These are phyloP conservation scores for Archips crataeganus DNA, from an alignment of 2,888 invertebrate species.

Conservation along the genomic window DNA sequence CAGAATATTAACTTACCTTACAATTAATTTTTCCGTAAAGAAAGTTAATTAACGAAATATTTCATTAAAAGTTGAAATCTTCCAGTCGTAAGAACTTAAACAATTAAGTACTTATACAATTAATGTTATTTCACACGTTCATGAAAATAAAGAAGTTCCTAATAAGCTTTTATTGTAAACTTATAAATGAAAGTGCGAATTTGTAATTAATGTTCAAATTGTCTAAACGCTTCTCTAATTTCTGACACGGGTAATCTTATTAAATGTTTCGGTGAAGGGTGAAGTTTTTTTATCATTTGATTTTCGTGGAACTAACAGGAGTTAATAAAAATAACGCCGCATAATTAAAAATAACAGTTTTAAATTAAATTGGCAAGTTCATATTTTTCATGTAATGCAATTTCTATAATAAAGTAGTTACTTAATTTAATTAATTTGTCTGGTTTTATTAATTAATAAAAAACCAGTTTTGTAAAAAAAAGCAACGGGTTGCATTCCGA, in stretches of 20 bases:
- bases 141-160: constrained; percentile 39
- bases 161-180: constrained; percentile 30
- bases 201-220: constrained; percentile 35
- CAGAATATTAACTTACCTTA: neutral
- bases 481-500: too few species aligned
- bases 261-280: neutral
- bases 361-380: too few species aligned
- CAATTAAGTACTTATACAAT: constrained; percentile 36
- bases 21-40: neutral
- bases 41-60: constrained; percentile 20
- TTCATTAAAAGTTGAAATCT: constrained; percentile 29
- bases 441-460: too few species aligned
- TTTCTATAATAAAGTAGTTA: too few species aligned
- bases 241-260: constrained; percentile 24
- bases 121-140: constrained; percentile 32
- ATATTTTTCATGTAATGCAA: too few species aligned
- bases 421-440: too few species aligned
- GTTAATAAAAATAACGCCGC: too few species aligned
- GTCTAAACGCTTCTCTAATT: constrained; percentile 25
- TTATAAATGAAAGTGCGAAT: constrained; percentile 6
- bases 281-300: neutral
- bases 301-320: too few species aligned
- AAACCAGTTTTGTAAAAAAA: too few species aligned
- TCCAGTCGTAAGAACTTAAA: neutral
- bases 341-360: too few species aligned